Base-by-base conservation (phyloP, 2,888 invertebrate genomes). In the Melipona beecheii region DNA sequence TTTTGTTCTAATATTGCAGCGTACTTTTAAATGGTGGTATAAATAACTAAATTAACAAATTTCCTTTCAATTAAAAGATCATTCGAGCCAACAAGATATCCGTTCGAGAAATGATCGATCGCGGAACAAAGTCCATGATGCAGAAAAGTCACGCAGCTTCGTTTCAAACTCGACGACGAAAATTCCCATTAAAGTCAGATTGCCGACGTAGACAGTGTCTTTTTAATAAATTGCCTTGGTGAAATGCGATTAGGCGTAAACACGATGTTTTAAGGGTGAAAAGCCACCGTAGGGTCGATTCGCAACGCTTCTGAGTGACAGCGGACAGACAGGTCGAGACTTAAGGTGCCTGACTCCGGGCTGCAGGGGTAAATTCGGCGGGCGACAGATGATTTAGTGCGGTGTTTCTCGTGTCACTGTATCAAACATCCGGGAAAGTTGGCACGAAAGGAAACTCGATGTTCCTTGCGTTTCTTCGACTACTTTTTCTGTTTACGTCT, bases 311-410 rank as follows among this genome's bases (percentile, higher is more conserved):
- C 84, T 91, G 92, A 93, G 91, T 93, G 93, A 92, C 93, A 88
- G 89, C 85, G 90, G 92, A 91, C 90, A 91, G 92, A 93, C 92
- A 91, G 91, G 89, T 81, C 74, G 85, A 87, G 90, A 92, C 92
- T 92, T 90, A 86, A 90, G 89, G 88, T 91, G 84, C 91, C 75
- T 86, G 83, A 43, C 43, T 43, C 43, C 71, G 66, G 85, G 85
- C 88, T 87, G 85, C 85, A 80, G 81, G 88, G 85, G 24, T 87
- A 81, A 88, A 87, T 87, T 79, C 60, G 13, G 79, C 87, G 86
- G 90, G 91, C 88, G 91, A 91, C 91, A 91, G 92, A 92, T 92
- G 92, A 92, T 92, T 92, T 92, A 92, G 89, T 91, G 86, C 88
- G 83, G 89, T 91, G 89, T 90, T 91, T 85, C 89, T 84, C 90